Evolutionary conservation across 2,888 invertebrate species (phyloP), one percentile per base, ranked within the genome.

Genomic region (Watsonalla binaria): DNA sequence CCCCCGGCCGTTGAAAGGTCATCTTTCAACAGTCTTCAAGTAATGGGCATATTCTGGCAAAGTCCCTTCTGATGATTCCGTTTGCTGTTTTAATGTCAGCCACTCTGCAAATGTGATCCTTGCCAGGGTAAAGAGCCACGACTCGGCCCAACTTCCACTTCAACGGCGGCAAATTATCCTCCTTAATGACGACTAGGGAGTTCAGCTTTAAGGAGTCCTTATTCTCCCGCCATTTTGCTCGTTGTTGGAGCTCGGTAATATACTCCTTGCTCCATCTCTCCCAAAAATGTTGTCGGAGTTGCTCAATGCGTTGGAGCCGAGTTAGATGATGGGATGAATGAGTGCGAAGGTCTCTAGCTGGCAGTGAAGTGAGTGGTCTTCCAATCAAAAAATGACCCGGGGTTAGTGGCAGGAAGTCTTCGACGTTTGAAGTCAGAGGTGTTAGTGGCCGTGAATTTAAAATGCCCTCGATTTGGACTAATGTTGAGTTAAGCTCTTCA

Each of bases 131-230:
- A 0, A 55, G 47, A 0, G 39, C 47, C 0, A 47, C 37, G 35
- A 70, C 51, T n/a, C 66, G 55, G 9, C 65, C 67, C 0, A 70
- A 54, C 8, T 47, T 52, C 62, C 63, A 70, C 33, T 58, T 59
- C 0, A 66, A 47, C 5, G 62, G 62, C 2, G 62, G 63, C 5
- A 62, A 48, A 11, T 53, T 45, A 9, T 63, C 58, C 5, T 68
- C 68, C 45, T 65, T 65, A 0, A 66, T 51, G 6, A 66, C 8
- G 0, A 65, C 64, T n/a, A 68, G 45, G 5, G 51, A 52, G 33
- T 53, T 51, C 0, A 45, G 37, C 5, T 55, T 33, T 6, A 65
- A 46, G 5, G 54, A n/a, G 6, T 48, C 48, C 6, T 45, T 46
- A 9, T 13, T 13, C 0, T 11, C 24, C 6, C 13, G 46, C 68